A percentile compares a stretch with the other conserved stretches of the same genome.
These are phyloP conservation scores for Acronicta psi DNA, from an alignment of 2,888 invertebrate genomes.

Conservation along the genomic window DNA sequence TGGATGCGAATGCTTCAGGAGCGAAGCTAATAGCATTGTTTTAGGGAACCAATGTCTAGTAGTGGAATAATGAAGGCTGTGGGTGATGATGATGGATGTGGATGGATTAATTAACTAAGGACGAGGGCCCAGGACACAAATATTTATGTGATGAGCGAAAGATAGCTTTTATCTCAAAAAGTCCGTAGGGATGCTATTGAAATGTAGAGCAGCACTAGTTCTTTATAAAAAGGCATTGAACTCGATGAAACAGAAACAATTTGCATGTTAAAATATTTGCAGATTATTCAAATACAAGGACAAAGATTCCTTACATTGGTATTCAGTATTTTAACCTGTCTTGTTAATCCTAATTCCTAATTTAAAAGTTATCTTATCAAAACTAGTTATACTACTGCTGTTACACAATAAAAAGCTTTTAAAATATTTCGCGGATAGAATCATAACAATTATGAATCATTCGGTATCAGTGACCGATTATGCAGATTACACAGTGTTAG, in stretches of 20 bases:
- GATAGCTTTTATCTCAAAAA: no score
- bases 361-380: neutral
- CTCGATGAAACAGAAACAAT: neutral
- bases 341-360: conserved; percentile 36
- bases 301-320: conserved; percentile 11
- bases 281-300: neutral
- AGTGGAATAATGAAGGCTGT: no score
- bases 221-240: neutral
- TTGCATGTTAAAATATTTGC: neutral
- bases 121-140: no score
- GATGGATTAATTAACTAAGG: no score
- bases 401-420: neutral
- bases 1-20: no score
- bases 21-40: no score
- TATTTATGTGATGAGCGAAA: no score
- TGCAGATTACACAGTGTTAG: conserved; percentile 58
- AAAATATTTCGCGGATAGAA: conserved; percentile 22
- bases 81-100: no score
- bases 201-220: no score
- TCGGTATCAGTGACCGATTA: conserved; percentile 60
- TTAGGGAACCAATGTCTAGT: no score
- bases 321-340: conserved; percentile 13
- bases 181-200: no score
- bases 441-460: conserved; percentile 50
- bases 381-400: conserved; percentile 7